phyloP scores from a whole-genome alignment of 2,888 invertebrate genomes.

The Heteropelma amictum region DNA sequence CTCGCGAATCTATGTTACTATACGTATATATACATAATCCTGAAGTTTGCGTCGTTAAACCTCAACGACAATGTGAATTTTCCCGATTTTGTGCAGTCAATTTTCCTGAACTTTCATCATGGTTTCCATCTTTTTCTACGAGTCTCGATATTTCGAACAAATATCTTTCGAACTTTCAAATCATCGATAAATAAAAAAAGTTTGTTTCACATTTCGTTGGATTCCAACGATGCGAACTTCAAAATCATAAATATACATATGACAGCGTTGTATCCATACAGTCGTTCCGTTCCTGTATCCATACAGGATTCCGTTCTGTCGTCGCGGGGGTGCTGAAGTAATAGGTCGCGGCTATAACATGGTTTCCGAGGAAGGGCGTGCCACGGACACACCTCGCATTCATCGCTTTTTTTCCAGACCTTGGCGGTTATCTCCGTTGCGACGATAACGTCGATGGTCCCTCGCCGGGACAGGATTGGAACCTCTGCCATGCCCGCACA shows the following conservation, averaged over 20 bases:
- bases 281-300: neutral
- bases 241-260: neutral
- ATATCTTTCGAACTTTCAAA: no score
- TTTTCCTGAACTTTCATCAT: no score
- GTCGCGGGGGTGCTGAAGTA: neutral
- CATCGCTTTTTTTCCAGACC: neutral
- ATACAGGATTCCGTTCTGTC: neutral
- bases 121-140: no score
- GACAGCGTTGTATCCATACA: neutral
- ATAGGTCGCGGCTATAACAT: slow-evolving; percentile 16
- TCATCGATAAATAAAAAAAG: neutral
- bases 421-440: no score
- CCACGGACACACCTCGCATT: slow-evolving; percentile 19
- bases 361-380: slow-evolving; percentile 34
- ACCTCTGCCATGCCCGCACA: no score
- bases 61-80: neutral
- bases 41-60: neutral
- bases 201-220: no score
- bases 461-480: no score
- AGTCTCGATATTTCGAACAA: no score
- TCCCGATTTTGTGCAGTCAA: no score
- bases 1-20: neutral
- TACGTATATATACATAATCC: neutral
- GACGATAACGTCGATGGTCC: no score
- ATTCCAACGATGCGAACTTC: neutral